A percentile compares a stretch with the other conserved stretches of the same genome.
These are phyloP conservation scores for Antennarius maculatus DNA, from an alignment of 2,797 vertebrate genomes.

Conservation along the genomic window DNA sequence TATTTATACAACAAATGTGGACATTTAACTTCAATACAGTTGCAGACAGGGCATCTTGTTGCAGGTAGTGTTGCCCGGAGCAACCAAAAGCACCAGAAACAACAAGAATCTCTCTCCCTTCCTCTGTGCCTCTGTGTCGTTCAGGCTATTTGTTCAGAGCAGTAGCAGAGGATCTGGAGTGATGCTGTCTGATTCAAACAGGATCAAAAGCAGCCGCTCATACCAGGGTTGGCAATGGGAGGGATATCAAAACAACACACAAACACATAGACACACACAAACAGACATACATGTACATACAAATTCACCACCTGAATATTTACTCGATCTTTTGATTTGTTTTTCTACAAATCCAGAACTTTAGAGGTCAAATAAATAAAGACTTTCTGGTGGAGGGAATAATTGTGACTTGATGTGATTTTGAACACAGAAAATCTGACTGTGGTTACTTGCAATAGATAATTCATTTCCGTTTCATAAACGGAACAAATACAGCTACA, in stretches of 20 bases:
- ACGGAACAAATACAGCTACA: not conserved
- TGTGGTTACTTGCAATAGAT: not conserved
- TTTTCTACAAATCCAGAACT: constrained; percentile 5
- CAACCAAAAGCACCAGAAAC: constrained; percentile 23
- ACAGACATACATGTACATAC: constrained; percentile 4
- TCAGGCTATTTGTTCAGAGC: constrained; percentile 60
- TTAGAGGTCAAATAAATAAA: not conserved
- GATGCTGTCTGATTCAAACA: constrained; percentile 54
- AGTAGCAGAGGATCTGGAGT: constrained; percentile 42
- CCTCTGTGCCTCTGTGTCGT: constrained; percentile 29
- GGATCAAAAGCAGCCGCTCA: constrained; percentile 64
- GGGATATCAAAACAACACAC: constrained; percentile 52
- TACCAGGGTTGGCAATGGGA: constrained; percentile 50
- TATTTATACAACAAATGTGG: constrained; percentile 2
- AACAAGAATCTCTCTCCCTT: constrained; percentile 22
- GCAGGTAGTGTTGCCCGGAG: constrained; percentile 17
- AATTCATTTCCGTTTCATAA: not conserved
- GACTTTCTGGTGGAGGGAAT: not conserved
- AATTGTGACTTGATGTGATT: not conserved
- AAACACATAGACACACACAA: not conserved
- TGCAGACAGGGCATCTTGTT: constrained; percentile 7
- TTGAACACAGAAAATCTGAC: not conserved
- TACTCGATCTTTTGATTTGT: not conserved
- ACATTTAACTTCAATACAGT: constrained; percentile 3
- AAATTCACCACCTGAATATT: not conserved